Conservation (phyloP, 1,140 invertebrate species). For the Apis laboriosa region DNA sequence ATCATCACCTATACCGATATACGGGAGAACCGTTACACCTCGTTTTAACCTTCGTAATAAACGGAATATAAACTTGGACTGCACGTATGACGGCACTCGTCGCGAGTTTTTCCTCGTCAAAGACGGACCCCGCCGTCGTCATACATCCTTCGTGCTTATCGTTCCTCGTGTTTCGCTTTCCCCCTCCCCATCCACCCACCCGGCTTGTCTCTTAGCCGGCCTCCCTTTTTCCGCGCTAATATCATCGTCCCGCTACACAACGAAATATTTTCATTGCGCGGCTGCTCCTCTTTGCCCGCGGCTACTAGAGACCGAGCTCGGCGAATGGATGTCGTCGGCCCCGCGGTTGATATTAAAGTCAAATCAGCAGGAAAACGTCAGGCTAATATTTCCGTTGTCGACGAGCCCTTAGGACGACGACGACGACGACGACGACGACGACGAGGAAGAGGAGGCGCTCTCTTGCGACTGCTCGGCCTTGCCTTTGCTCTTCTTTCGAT, state of each 20-base stretch:
- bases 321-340: conserved; percentile 56
- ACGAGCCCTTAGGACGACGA: conserved; percentile 36
- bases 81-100: not conserved
- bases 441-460: not conserved
- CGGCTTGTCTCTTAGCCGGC: not conserved
- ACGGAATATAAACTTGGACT: conserved; percentile 43
- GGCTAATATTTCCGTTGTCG: conserved; percentile 59
- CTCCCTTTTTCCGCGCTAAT: conserved; percentile 38
- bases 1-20: not conserved
- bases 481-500: conserved; percentile 26
- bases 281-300: conserved; percentile 42
- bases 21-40: not conserved
- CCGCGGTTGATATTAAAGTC: conserved; percentile 62
- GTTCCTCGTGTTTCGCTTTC: not conserved
- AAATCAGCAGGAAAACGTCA: conserved; percentile 64
- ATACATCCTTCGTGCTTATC: conserved; percentile 23
- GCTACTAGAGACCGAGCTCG: not conserved
- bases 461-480: not conserved
- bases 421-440: not conserved
- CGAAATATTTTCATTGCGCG: conserved; percentile 62
- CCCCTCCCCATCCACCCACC: not conserved
- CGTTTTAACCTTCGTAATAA: conserved; percentile 22
- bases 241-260: conserved; percentile 53
- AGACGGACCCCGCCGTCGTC: not conserved
- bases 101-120: conserved; percentile 34